These are phyloP conservation scores for Crambe crambe DNA, from an alignment of 37 sponge, comb jelly and placozoan genomes.

Conservation along the genomic window DNA sequence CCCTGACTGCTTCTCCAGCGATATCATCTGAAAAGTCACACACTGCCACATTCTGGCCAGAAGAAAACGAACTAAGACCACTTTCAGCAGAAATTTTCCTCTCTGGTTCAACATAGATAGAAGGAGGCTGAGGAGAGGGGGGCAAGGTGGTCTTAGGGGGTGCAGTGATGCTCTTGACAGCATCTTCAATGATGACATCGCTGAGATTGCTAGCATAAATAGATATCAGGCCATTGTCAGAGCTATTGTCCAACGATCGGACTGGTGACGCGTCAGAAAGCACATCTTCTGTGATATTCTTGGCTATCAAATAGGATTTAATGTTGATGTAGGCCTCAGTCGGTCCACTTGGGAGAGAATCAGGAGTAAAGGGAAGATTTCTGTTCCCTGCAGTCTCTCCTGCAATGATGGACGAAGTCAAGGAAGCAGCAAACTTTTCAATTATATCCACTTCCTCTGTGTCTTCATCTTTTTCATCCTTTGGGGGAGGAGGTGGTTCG, in stretches of 20 bases:
- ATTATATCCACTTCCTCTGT: neutral
- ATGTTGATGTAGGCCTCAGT: neutral
- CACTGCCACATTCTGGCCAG: slow-evolving; percentile 47
- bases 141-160: neutral
- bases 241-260: no score
- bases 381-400: neutral
- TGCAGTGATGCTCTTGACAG: neutral
- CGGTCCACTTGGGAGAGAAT: neutral
- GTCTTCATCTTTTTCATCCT: no score
- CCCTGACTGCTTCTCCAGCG: slow-evolving; percentile 20
- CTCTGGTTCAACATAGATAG: slow-evolving; percentile 20
- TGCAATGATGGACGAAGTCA: neutral
- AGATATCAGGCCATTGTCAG: no score
- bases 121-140: neutral
- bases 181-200: slow-evolving; percentile 17
- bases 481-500: neutral
- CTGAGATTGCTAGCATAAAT: slow-evolving; percentile 15
- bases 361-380: neutral
- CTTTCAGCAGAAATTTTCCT: slow-evolving; percentile 4
- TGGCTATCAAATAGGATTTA: neutral
- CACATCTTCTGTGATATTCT: neutral
- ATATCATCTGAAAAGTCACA: slow-evolving; percentile 45
- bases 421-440: neutral
- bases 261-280: no score
- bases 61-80: slow-evolving; percentile 32